A percentile compares a stretch with the other conserved stretches of the same genome.
Evolutionary conservation across 2,113 vertebrate genomes (phyloP).

Genomic region (Tauraco erythrolophus): DNA sequence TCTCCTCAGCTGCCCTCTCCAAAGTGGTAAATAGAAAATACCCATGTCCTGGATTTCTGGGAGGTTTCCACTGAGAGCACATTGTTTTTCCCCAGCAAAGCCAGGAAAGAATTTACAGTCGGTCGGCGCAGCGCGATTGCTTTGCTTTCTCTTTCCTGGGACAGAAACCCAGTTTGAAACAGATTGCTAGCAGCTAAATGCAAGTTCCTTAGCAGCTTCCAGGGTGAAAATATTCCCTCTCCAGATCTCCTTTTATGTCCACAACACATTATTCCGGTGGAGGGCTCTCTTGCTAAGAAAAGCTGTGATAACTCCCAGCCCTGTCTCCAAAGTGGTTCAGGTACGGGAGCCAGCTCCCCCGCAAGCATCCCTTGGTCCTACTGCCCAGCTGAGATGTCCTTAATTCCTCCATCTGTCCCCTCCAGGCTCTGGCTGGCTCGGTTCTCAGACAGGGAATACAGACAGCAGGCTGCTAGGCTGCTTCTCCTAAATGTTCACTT

Average conservation of each 20-base stretch:
- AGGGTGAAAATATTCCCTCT: constrained; percentile 55
- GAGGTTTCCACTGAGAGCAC: not conserved
- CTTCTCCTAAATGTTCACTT: not conserved
- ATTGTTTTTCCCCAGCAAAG: constrained; percentile 35
- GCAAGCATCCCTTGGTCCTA: constrained; percentile 22
- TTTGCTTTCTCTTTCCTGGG: constrained; percentile 41
- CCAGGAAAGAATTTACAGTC: constrained; percentile 14
- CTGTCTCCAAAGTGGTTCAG: constrained; percentile 27
- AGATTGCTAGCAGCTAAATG: constrained; percentile 52
- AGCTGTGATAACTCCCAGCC: constrained; percentile 46
- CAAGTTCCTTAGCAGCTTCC: constrained; percentile 42
- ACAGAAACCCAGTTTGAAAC: constrained; percentile 40
- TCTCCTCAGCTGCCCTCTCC: not conserved
- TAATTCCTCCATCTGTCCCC: constrained; percentile 60
- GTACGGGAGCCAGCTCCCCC: constrained; percentile 29
- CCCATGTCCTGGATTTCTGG: constrained; percentile 7
- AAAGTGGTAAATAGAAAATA: not conserved
- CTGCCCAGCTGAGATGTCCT: constrained; percentile 63
- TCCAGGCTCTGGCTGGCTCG: constrained; percentile 9
- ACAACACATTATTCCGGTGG: constrained; percentile 55
- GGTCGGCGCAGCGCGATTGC: not conserved
- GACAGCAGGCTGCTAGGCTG: not conserved
- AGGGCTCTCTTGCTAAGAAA: constrained; percentile 71
- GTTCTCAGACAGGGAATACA: not conserved
- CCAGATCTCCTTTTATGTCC: constrained; percentile 62